These are phyloP conservation scores for Zaprionus inermis DNA, from an alignment of 1,140 invertebrate genomes.

Conservation along the genomic window DNA sequence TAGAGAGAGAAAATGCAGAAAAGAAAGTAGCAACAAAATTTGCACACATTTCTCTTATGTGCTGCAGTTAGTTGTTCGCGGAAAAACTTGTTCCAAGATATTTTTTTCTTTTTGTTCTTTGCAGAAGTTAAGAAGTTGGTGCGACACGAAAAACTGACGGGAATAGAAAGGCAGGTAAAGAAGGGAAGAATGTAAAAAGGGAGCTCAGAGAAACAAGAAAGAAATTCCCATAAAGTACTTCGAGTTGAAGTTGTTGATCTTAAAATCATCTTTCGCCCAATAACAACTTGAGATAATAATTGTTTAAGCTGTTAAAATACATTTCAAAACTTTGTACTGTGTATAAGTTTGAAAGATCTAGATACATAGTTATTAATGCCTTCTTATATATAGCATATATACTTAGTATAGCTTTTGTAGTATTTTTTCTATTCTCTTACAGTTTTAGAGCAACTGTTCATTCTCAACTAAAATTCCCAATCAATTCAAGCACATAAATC, in stretches of 20 bases:
- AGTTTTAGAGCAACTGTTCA: no score
- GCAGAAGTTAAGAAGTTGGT: constrained; percentile 2
- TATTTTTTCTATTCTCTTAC: no score
- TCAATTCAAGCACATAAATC: not conserved
- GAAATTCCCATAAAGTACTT: not conserved
- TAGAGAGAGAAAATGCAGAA: not conserved
- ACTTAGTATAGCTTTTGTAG: no score
- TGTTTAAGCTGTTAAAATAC: not conserved
- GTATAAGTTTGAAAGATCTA: no score
- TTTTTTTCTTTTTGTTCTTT: constrained; percentile 17
- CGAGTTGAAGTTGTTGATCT: not conserved
- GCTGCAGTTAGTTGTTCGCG: constrained; percentile 5
- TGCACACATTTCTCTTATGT: constrained; percentile 20
- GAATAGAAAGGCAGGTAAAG: not conserved
- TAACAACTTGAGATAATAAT: not conserved
- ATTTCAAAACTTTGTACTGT: not conserved
- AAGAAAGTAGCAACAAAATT: constrained; percentile 17
- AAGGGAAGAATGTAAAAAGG: not conserved
- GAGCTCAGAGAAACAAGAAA: not conserved
- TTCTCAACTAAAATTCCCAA: not conserved
- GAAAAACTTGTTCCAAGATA: constrained; percentile 18
- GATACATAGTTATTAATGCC: no score
- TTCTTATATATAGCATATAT: no score
- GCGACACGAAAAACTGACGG: not conserved
- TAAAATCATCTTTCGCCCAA: not conserved